Base-by-base conservation (phyloP, 1,140 invertebrate species). In the Drosophila bocki region DNA sequence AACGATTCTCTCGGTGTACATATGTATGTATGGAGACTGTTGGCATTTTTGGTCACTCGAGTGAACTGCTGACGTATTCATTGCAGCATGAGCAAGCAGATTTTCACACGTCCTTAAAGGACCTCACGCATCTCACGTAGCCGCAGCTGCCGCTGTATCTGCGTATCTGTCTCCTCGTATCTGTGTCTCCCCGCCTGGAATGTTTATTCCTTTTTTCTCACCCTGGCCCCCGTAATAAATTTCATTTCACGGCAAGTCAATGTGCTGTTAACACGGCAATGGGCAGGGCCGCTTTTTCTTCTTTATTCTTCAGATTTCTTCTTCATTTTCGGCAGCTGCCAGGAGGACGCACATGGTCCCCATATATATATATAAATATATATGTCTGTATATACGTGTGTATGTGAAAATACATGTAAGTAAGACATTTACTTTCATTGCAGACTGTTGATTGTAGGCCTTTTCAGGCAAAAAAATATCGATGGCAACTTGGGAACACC, bases 381-480 rank as follows among this genome's bases (percentile, higher is more conserved):
- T 62, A 8, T 48, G 9, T 48, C 13, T 29, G 22, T 48, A 48
- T 33, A 37, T 39, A 42, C 35, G 39, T 62, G 45, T 59, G 56
- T 47, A 19, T 51, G 35, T 42, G 45, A 29, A 61, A 53, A 50
- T 63, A 69, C 78, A 65, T 81, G 72, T 79, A 76, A 81, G 78
- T 90, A 80, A 90, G 81, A 90, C 85, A 88, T 88, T 90, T 85
- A 75, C 81, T 90, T 88, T 88, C 84, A 88, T 84, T 81, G 85
- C 84, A 84, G 69, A 78, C 85, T 76, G 79, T 86, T 88, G 81
- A 88, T 90, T 90, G 81, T 84, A 75, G 72, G 74, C 42, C 63
- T 69, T 71, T 80, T 83, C 82, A 78, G 82, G 78, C 77, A 42
- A 72, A 80, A 68, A 80, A 84, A 78, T 60, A 78, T 70, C 75